These are phyloP conservation scores for Crypturellus tataupa DNA, from an alignment of 2,797 vertebrate genomes.

Conservation along the genomic window DNA sequence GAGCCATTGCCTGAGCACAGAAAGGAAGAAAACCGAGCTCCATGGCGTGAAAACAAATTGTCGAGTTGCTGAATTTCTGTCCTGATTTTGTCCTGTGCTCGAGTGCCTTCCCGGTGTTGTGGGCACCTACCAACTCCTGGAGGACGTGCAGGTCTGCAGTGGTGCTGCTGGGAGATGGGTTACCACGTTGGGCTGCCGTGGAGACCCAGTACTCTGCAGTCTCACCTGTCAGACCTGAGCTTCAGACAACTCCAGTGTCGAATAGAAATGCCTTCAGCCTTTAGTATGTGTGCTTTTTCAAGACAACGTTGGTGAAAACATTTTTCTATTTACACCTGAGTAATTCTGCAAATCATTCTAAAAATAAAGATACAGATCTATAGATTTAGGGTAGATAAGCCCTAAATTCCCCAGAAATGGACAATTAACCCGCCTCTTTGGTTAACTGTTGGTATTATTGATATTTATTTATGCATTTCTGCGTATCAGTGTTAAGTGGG, in stretches of 20 bases:
- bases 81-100: not conserved
- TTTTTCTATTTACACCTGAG: rapidly evolving
- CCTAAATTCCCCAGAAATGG: not conserved
- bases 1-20: not conserved
- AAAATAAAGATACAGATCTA: not conserved
- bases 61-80: not conserved
- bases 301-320: rapidly evolving
- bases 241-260: not conserved
- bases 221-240: not conserved
- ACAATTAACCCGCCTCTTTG: not conserved
- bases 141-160: rapidly evolving
- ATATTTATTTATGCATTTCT: slow-evolving; percentile 16
- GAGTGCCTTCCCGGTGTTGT: rapidly evolving
- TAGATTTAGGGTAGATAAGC: not conserved
- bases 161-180: not conserved
- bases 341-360: not conserved
- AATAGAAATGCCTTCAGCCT: not conserved
- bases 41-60: not conserved
- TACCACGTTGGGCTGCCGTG: not conserved
- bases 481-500: not conserved
- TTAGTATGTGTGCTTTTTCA: rapidly evolving
- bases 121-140: rapidly evolving
- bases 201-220: not conserved
- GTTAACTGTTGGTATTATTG: not conserved
- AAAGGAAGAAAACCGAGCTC: not conserved